Percentiles rank a stretch among this genome's conserved stretches.
Evolutionary conservation across 2,888 invertebrate species (phyloP).

Genomic region (Synergus japonicus): DNA sequence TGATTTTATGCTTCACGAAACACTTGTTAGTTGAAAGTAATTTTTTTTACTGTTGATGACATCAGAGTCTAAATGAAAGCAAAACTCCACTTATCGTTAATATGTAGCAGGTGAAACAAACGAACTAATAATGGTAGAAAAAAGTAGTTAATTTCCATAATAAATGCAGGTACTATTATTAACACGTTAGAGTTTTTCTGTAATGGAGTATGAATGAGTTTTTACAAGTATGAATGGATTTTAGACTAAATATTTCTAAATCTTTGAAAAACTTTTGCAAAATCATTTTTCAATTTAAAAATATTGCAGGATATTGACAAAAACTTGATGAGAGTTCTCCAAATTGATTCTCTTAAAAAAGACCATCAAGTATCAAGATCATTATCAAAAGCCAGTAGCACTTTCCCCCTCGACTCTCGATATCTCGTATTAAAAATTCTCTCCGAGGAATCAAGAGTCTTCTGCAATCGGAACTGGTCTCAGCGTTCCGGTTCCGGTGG

Average conservation of each 20-base stretch:
- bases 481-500: constrained; percentile 1
- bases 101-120: neutral
- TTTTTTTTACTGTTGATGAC: constrained; percentile 1
- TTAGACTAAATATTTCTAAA: neutral
- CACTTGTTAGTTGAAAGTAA: constrained; percentile 2
- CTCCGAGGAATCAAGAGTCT: neutral
- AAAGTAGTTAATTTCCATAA: neutral
- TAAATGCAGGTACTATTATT: neutral
- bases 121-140: neutral
- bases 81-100: neutral
- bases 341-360: neutral
- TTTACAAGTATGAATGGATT: neutral
- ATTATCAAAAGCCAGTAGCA: constrained; percentile 31
- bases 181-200: neutral
- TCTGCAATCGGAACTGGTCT: neutral
- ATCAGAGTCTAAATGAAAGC: neutral
- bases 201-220: neutral
- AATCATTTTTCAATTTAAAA: too few relatives aligned
- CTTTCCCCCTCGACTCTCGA: constrained; percentile 13
- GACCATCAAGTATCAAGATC: neutral
- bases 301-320: too few relatives aligned
- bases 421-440: constrained; percentile 13
- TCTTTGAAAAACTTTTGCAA: too few relatives aligned
- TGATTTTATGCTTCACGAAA: neutral
- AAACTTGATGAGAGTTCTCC: neutral